Conservation (phyloP, 2,888 invertebrate genomes). For the Tenthredo notha region DNA sequence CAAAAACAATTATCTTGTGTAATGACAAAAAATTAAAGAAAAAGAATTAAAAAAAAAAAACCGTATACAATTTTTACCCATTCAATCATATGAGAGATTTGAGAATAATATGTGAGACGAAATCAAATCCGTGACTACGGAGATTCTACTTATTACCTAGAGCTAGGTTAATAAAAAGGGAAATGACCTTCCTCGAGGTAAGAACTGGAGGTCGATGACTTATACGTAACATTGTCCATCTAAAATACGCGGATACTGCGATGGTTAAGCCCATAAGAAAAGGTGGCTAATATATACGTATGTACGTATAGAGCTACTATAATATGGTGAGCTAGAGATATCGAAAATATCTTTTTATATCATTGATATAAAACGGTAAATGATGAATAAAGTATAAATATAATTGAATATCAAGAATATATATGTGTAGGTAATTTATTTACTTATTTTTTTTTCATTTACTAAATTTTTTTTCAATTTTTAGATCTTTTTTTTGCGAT, state of each 20-base stretch:
- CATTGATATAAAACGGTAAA: background rate
- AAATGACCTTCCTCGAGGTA: conserved; percentile 47
- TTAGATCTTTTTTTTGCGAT: background rate
- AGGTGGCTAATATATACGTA: background rate
- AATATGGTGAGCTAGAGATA: too few species aligned
- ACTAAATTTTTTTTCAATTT: too few species aligned
- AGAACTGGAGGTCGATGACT: conserved; percentile 17
- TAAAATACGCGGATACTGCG: background rate
- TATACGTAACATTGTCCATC: conserved; percentile 13
- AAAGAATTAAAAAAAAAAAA: background rate
- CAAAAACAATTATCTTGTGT: background rate
- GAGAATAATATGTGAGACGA: background rate
- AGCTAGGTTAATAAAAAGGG: conserved; percentile 39
- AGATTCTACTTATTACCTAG: background rate
- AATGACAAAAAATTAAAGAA: too few species aligned
- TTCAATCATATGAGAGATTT: background rate
- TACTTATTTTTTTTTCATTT: too few species aligned
- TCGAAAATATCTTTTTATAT: background rate
- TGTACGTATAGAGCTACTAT: background rate
- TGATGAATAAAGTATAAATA: background rate
- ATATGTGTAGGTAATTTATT: too few species aligned
- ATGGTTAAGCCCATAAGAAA: background rate
- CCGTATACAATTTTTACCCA: background rate
- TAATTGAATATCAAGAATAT: background rate
- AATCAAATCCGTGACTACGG: conserved; percentile 3